A percentile compares a stretch with the other conserved stretches of the same genome.
phyloP scores from a whole-genome alignment of 2,797 vertebrate genomes.

The Smutsia temminckii region DNA sequence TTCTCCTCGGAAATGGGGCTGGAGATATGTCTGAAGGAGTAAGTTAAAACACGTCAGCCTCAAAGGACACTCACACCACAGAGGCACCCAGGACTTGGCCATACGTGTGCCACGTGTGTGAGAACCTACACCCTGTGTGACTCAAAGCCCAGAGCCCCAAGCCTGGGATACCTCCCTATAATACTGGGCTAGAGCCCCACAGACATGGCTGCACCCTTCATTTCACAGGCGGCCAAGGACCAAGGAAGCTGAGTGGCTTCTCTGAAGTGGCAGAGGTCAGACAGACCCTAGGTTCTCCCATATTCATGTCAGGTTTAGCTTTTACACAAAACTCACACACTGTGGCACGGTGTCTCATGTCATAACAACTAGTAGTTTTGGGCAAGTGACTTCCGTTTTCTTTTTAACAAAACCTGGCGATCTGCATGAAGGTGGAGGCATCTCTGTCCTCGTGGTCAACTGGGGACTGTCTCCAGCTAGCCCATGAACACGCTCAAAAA shows the following conservation, averaged over 20 bases:
- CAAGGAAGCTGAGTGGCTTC: no score
- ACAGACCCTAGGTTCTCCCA: fast-evolving
- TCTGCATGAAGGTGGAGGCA: background rate
- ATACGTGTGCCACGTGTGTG: fast-evolving
- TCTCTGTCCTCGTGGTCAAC: background rate
- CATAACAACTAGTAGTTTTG: no score
- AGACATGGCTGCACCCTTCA: fast-evolving
- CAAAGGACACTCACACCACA: fast-evolving
- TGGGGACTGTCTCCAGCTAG: background rate
- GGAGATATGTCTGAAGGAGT: background rate
- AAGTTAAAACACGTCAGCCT: background rate
- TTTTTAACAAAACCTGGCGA: background rate
- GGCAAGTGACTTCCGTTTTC: background rate
- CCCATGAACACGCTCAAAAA: background rate
- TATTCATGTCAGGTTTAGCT: fast-evolving
- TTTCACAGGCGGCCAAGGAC: fast-evolving
- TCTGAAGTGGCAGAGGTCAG: no score
- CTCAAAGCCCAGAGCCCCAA: background rate
- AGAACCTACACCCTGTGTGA: background rate
- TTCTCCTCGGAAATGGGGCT: background rate
- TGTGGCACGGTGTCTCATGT: fast-evolving
- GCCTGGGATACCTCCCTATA: fast-evolving
- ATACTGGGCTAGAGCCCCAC: fast-evolving
- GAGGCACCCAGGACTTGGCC: no score
- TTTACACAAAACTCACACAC: background rate